Conservation (phyloP, 37 sponge, comb jelly and placozoan genomes). For the Chondrosia reniformis region DNA sequence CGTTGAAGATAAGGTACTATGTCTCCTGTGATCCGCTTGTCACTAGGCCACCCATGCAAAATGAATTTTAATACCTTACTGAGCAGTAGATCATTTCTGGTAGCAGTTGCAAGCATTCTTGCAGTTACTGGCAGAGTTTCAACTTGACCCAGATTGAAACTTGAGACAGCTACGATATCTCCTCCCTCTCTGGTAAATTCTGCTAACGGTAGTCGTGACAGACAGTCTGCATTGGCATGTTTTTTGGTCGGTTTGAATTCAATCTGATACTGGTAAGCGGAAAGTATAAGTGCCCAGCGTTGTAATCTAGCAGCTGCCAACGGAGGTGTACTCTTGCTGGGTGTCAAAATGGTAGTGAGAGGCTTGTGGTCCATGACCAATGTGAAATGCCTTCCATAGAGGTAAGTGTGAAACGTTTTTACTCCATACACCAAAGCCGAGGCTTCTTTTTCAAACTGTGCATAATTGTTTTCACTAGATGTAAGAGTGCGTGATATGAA, state of each 20-base stretch:
- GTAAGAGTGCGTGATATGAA: conserved; percentile 25
- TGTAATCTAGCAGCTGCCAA: conserved; percentile 21
- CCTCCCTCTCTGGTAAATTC: neutral
- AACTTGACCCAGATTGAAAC: neutral
- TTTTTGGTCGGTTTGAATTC: conserved; percentile 16
- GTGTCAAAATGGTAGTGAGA: neutral
- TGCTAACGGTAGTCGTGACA: conserved; percentile 15
- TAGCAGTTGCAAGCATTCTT: neutral
- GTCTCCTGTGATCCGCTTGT: neutral
- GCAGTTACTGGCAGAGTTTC: conserved; percentile 18
- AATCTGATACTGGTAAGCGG: conserved; percentile 20
- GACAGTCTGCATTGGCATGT: conserved; percentile 20
- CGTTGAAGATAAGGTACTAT: conserved; percentile 15
- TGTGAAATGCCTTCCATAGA: conserved; percentile 24
- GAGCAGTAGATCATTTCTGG: conserved; percentile 17
- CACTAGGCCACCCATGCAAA: conserved; percentile 29
- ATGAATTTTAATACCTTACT: neutral
- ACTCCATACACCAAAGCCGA: conserved; percentile 11
- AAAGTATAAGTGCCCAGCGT: conserved; percentile 32
- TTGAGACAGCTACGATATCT: neutral
- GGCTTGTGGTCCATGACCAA: conserved; percentile 27
- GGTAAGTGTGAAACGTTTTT: neutral
- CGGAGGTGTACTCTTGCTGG: neutral
- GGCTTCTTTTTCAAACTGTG: conserved; percentile 26
- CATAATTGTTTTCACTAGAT: conserved; percentile 4